phyloP scores from a whole-genome alignment of 2,888 invertebrate species.

The Epirrita christyi region DNA sequence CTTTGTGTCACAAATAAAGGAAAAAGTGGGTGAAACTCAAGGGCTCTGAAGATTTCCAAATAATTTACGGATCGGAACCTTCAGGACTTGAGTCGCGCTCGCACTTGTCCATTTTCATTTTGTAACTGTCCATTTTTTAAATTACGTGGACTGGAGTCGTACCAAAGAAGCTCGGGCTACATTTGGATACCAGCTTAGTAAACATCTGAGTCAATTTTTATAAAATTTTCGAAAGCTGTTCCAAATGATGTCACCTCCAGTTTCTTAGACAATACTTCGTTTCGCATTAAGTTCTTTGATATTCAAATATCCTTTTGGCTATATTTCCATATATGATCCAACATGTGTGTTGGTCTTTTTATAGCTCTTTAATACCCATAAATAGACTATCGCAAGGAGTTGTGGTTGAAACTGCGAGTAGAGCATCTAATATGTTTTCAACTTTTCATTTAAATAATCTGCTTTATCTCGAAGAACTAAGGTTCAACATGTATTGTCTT shows the following conservation, averaged over 20 bases:
- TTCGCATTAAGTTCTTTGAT: slow-evolving; percentile 11
- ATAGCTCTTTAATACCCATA: not conserved
- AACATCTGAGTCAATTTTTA: not conserved
- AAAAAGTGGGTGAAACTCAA: too few species aligned
- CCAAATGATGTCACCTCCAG: slow-evolving; percentile 25
- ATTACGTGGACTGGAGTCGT: too few species aligned
- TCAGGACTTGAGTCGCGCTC: too few species aligned
- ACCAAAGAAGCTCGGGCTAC: not conserved
- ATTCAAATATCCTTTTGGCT: slow-evolving; percentile 22
- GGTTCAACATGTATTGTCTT: slow-evolving; percentile 8
- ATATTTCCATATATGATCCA: slow-evolving; percentile 17
- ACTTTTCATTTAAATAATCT: not conserved
- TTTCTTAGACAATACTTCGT: slow-evolving; percentile 8
- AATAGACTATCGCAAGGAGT: slow-evolving; percentile 5
- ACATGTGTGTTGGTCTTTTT: slow-evolving; percentile 5
- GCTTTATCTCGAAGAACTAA: slow-evolving; percentile 5
- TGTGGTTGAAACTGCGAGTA: slow-evolving; percentile 12
- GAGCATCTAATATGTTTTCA: not conserved
- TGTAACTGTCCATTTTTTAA: too few species aligned
- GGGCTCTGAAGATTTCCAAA: too few species aligned
- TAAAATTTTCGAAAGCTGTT: slow-evolving; percentile 3
- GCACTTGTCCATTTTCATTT: too few species aligned
- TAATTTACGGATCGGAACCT: too few species aligned
- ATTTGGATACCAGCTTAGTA: not conserved
- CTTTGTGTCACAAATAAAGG: too few species aligned